These are phyloP conservation scores for Ciconia stormi DNA, from an alignment of 2,113 vertebrate species.

Conservation along the genomic window DNA sequence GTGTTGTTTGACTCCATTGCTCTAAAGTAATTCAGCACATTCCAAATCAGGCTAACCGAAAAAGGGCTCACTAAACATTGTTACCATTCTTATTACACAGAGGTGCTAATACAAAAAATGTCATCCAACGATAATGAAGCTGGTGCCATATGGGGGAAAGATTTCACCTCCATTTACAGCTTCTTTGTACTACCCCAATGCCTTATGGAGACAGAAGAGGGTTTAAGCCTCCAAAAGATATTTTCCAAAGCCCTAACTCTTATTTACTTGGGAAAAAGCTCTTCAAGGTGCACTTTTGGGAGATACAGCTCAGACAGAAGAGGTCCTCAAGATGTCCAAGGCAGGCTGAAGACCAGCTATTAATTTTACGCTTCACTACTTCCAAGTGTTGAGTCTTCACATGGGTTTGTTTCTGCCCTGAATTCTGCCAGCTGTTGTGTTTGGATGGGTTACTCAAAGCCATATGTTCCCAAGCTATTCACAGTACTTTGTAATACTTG, in stretches of 20 bases:
- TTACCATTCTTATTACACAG: background rate
- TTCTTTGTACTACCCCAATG: background rate
- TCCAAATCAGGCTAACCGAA: background rate
- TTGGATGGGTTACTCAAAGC: background rate
- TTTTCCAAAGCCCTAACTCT: background rate
- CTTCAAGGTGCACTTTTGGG: background rate
- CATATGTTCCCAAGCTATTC: background rate
- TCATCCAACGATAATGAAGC: background rate
- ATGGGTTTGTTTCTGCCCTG: background rate
- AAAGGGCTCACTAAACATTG: background rate
- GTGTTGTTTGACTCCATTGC: background rate
- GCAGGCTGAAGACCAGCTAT: background rate
- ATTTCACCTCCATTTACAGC: background rate
- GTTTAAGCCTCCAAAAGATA: background rate
- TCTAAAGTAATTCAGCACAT: background rate
- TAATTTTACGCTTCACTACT: background rate
- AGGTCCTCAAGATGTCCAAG: background rate
- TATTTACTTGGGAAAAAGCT: background rate
- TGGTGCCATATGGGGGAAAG: background rate
- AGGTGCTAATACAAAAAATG: background rate
- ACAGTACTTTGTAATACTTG: background rate
- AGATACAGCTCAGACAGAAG: background rate
- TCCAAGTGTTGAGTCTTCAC: background rate
- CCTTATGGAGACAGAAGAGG: background rate
- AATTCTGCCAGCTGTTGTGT: background rate